phyloP scores from a whole-genome alignment of 2,797 vertebrate species.

The Gastrophryne carolinensis region DNA sequence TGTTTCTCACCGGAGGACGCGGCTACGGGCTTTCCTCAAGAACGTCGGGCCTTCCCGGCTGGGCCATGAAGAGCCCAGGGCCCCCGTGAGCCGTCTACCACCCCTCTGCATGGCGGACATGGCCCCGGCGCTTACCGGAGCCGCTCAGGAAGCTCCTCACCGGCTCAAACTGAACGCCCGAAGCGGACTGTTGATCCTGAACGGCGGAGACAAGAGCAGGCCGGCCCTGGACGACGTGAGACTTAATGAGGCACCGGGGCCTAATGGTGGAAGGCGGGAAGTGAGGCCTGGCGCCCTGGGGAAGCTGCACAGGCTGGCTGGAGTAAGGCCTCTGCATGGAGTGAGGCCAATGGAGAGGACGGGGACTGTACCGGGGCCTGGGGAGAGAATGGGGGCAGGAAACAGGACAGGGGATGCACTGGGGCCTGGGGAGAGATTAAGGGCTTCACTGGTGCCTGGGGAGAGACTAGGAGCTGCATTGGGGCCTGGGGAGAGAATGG shows the following conservation, averaged over 20 bases:
- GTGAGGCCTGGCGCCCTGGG: too few relatives aligned
- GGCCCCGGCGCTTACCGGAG: constrained; percentile 54
- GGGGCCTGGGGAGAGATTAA: background rate
- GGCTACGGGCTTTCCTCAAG: background rate
- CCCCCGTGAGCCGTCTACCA: constrained; percentile 30
- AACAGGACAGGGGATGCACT: background rate
- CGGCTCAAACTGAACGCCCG: constrained; percentile 41
- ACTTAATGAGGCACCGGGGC: background rate
- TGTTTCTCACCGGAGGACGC: background rate
- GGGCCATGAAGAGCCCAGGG: constrained; percentile 44
- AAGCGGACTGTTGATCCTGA: background rate
- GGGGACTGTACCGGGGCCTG: background rate
- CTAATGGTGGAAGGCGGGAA: too few relatives aligned
- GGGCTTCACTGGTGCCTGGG: background rate
- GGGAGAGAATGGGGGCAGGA: background rate
- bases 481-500: background rate
- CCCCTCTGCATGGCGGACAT: constrained; percentile 47
- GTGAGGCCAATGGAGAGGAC: too few relatives aligned
- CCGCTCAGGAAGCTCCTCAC: constrained; percentile 46
- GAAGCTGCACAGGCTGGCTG: too few relatives aligned
- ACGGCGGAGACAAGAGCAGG: constrained; percentile 14
- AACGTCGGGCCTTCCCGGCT: constrained; percentile 11
- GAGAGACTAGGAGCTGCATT: background rate
- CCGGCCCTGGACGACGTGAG: background rate
- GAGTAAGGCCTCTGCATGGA: too few relatives aligned